Evolutionary conservation across 2,113 vertebrate genomes (phyloP).

Genomic region (Bettongia penicillata): DNA sequence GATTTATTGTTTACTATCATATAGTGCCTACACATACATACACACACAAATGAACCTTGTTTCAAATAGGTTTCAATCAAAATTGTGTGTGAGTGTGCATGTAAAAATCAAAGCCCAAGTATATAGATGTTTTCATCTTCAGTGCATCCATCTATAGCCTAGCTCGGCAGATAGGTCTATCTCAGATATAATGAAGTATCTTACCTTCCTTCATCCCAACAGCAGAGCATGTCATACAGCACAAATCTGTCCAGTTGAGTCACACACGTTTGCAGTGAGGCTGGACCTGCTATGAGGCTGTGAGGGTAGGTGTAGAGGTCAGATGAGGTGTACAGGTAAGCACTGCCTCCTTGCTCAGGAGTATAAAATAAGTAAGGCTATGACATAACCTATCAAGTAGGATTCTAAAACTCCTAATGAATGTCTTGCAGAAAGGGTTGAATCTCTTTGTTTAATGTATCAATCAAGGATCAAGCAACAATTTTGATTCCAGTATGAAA

Average conservation of each 20-base stretch:
- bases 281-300: not conserved
- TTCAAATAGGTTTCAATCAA: slow-evolving; percentile 47
- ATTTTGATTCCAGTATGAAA: slow-evolving; percentile 41
- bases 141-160: not conserved
- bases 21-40: not conserved
- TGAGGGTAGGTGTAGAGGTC: too few relatives aligned
- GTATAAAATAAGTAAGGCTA: slow-evolving; percentile 7
- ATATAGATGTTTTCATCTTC: not conserved
- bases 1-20: not conserved
- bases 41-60: slow-evolving; percentile 34
- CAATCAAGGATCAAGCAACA: slow-evolving; percentile 42
- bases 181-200: not conserved
- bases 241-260: not conserved
- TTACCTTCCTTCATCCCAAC: not conserved
- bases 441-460: slow-evolving; percentile 33
- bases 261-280: not conserved
- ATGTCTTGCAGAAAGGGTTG: slow-evolving; percentile 42
- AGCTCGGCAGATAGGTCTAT: not conserved
- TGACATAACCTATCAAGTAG: not conserved
- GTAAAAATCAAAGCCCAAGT: not conserved
- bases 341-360: not conserved
- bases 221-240: not conserved
- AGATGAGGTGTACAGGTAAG: not conserved
- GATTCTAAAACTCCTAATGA: slow-evolving; percentile 38
- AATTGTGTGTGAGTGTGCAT: not conserved